phyloP scores from a whole-genome alignment of 2,113 vertebrate genomes.

The Crotophaga sulcirostris region DNA sequence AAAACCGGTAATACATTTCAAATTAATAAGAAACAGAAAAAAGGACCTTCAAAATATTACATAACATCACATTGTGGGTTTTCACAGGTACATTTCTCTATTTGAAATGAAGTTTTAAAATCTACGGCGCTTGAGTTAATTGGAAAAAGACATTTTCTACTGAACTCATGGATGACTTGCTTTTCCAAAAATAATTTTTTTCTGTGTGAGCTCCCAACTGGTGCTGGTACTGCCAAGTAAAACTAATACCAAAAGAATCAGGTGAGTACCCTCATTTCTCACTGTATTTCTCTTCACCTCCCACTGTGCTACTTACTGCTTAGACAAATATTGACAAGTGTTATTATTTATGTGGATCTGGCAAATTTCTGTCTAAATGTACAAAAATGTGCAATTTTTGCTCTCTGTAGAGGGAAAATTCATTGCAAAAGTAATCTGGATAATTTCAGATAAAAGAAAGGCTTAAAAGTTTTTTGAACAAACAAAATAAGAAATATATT shows the following conservation, averaged over 20 bases:
- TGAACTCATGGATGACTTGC: constrained; percentile 22
- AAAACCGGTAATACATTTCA: constrained; percentile 17
- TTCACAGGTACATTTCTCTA: constrained; percentile 35
- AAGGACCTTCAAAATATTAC: background rate
- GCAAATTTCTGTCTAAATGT: background rate
- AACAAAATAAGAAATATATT: background rate
- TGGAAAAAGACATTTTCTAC: constrained; percentile 41
- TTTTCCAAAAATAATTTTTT: constrained; percentile 33
- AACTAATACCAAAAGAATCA: background rate
- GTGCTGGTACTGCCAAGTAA: background rate
- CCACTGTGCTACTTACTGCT: background rate
- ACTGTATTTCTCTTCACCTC: background rate
- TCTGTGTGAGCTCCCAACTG: background rate
- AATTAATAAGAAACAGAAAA: constrained; percentile 10
- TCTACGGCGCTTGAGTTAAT: constrained; percentile 47
- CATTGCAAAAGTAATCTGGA: background rate
- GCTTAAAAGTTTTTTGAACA: background rate
- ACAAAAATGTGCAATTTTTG: background rate
- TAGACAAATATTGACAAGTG: constrained; percentile 5
- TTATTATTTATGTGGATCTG: background rate
- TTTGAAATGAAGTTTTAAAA: constrained; percentile 23
- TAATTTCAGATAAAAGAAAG: background rate
- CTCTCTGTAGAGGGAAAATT: background rate
- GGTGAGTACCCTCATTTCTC: constrained; percentile 26
- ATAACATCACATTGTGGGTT: constrained; percentile 20